Evolutionary conservation across 2,797 vertebrate genomes (phyloP).

Genomic region (Myripristis jacobus): DNA sequence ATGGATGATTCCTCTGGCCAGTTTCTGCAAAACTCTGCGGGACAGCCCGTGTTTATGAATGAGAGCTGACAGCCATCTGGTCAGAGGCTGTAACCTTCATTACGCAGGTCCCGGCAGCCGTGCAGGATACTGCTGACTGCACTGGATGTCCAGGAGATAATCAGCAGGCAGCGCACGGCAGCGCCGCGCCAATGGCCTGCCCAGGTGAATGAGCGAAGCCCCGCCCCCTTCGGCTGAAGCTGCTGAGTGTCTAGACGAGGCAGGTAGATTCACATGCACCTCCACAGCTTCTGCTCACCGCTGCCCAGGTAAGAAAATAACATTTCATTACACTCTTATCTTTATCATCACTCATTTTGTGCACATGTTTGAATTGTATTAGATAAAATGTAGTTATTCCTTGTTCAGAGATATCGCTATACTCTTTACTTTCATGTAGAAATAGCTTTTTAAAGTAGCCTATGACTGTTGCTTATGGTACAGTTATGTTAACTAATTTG

Average conservation of each 20-base stretch:
- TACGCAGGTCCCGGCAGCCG: neutral
- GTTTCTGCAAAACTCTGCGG: too few relatives aligned
- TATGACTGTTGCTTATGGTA: neutral
- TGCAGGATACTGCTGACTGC: neutral
- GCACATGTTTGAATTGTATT: neutral
- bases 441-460: neutral
- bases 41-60: too few relatives aligned
- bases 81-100: neutral
- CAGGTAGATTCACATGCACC: conserved; percentile 27
- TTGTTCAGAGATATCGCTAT: neutral
- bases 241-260: neutral
- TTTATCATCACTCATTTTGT: neutral
- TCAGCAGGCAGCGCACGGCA: neutral
- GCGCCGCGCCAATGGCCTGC: neutral
- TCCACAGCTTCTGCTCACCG: conserved; percentile 7
- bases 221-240: conserved; percentile 43
- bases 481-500: neutral
- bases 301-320: conserved; percentile 58
- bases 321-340: neutral
- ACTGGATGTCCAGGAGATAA: neutral
- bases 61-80: neutral
- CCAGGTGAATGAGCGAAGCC: conserved; percentile 32
- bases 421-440: neutral
- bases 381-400: neutral
- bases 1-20: too few relatives aligned